phyloP scores from a whole-genome alignment of 2,113 vertebrate species.

The Zootoca vivipara region DNA sequence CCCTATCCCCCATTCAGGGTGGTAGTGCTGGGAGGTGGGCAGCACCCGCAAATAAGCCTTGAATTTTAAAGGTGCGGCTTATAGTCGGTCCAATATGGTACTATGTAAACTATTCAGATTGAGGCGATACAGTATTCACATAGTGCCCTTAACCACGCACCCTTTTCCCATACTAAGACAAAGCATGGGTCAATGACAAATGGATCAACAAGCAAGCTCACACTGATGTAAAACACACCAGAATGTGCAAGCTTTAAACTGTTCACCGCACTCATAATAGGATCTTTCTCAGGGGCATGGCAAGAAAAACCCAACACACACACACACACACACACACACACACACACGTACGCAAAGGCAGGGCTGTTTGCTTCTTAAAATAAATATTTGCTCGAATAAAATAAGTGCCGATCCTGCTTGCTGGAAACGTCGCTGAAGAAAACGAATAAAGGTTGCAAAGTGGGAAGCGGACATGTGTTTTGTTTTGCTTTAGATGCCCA shows the following conservation, averaged over 20 bases:
- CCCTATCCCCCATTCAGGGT: background rate
- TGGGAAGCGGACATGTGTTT: conserved; percentile 71
- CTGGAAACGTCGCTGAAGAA: conserved; percentile 72
- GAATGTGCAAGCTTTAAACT: conserved; percentile 36
- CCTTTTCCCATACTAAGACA: background rate
- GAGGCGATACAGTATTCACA: background rate
- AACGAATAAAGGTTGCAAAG: conserved; percentile 76
- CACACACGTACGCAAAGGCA: conserved; percentile 76
- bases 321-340: conserved; percentile 65
- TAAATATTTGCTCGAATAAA: conserved; percentile 82
- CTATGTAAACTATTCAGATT: background rate
- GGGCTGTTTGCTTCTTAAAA: conserved; percentile 73
- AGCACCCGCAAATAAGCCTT: background rate
- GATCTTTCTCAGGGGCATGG: conserved; percentile 68
- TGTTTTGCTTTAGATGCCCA: conserved; percentile 51
- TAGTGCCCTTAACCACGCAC: background rate
- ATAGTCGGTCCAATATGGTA: too few species aligned
- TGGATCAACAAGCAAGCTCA: too few species aligned
- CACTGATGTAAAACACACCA: background rate
- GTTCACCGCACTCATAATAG: conserved; percentile 64
- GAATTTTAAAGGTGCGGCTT: too few species aligned
- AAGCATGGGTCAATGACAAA: background rate
- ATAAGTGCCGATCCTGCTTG: conserved; percentile 74
- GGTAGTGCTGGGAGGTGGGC: too few species aligned
- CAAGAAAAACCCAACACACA: conserved; percentile 69